These are phyloP conservation scores for Torymus aiolomorphi DNA, from an alignment of 2,888 invertebrate species.

Conservation along the genomic window DNA sequence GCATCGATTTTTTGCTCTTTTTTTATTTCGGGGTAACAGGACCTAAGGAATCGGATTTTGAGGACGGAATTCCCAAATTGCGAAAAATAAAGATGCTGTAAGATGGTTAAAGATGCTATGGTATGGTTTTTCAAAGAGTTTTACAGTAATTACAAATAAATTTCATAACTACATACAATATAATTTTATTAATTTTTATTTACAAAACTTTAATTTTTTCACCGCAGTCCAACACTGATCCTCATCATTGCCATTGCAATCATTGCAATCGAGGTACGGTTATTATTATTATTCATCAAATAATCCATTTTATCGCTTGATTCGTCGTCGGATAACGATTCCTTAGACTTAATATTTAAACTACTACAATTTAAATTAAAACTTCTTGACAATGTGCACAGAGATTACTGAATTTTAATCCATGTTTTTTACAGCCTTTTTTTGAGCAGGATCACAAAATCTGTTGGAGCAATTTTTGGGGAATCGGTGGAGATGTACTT, in stretches of 20 bases:
- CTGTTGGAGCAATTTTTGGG: constrained; percentile 58
- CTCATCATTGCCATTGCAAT: background rate
- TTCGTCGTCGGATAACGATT: constrained; percentile 21
- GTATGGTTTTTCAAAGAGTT: too few relatives aligned
- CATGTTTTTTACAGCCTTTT: constrained; percentile 58
- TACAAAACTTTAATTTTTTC: background rate
- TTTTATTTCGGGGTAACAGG: too few relatives aligned
- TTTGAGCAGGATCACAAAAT: constrained; percentile 51
- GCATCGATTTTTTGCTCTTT: too few relatives aligned
- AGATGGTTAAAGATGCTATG: too few relatives aligned
- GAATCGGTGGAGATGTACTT: constrained; percentile 58
- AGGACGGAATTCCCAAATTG: too few relatives aligned
- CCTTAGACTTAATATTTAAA: constrained; percentile 33
- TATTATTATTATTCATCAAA: too few relatives aligned
- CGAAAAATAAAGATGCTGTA: too few relatives aligned
- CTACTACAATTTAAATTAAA: constrained; percentile 52
- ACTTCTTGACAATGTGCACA: constrained; percentile 59
- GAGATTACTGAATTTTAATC: constrained; percentile 57
- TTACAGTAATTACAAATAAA: too few relatives aligned
- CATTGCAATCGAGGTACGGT: background rate
- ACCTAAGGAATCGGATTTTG: too few relatives aligned
- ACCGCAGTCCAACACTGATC: background rate
- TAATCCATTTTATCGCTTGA: background rate
- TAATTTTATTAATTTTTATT: too few relatives aligned
- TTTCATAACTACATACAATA: too few relatives aligned